These are phyloP conservation scores for Patella caerulea DNA, from an alignment of 2,888 invertebrate genomes.

Conservation along the genomic window DNA sequence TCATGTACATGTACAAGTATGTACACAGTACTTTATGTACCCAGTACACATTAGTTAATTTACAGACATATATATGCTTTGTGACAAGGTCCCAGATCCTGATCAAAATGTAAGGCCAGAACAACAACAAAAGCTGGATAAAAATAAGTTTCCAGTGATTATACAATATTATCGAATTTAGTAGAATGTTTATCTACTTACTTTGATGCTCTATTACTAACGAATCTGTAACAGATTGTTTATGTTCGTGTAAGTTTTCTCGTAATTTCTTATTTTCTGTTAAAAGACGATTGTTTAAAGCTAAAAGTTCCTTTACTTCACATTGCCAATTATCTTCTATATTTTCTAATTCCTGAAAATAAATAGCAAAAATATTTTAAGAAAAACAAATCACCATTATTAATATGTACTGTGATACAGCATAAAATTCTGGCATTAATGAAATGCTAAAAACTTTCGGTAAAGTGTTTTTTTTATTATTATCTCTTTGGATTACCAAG, in stretches of 20 bases:
- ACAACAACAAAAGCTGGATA: too few relatives aligned
- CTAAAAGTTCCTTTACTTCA: conserved; percentile 90
- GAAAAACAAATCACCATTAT: background rate
- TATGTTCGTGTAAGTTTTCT: conserved; percentile 66
- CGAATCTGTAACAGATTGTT: conserved; percentile 58
- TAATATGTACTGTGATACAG: background rate
- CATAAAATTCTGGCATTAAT: background rate
- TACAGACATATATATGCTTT: too few relatives aligned
- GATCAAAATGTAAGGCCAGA: too few relatives aligned
- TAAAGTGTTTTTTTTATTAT: too few relatives aligned
- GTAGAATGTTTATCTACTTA: conserved; percentile 28
- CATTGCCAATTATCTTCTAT: conserved; percentile 96
- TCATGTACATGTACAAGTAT: too few relatives aligned
- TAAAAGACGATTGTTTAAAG: conserved; percentile 87
- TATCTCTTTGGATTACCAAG: too few relatives aligned
- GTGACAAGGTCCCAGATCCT: too few relatives aligned
- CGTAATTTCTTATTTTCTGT: conserved; percentile 90
- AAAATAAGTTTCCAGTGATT: too few relatives aligned
- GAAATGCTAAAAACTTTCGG: too few relatives aligned
- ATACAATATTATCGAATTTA: too few relatives aligned
- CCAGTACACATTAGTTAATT: too few relatives aligned
- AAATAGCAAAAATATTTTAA: background rate
- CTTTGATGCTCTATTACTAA: conserved; percentile 56
- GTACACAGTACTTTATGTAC: too few relatives aligned
- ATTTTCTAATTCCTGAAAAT: conserved; percentile 89